phyloP scores from a whole-genome alignment of 2,113 vertebrate species.

The Laticauda laticaudata region DNA sequence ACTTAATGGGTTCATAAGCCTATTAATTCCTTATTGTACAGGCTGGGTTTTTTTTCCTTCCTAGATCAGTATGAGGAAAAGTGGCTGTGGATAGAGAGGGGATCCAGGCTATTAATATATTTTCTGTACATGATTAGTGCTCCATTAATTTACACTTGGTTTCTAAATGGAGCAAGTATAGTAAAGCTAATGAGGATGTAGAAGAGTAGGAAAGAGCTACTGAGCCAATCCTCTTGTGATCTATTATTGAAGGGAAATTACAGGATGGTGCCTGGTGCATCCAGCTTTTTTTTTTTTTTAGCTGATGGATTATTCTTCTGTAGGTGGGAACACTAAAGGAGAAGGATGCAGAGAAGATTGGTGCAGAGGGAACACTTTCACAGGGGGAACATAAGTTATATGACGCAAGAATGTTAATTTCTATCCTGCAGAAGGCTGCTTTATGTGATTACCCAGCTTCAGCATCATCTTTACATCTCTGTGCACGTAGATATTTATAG shows the following conservation, averaged over 20 bases:
- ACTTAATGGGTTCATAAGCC: background rate
- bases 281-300: constrained; percentile 27
- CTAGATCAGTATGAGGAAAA: constrained; percentile 14
- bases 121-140: constrained; percentile 69
- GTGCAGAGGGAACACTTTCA: background rate
- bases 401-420: constrained; percentile 2
- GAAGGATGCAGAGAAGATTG: background rate
- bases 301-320: constrained; percentile 21
- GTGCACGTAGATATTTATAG: constrained; percentile 25
- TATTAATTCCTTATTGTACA: constrained; percentile 10
- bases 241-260: constrained; percentile 23
- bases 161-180: constrained; percentile 62
- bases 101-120: constrained; percentile 70
- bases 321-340: background rate
- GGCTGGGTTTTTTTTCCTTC: constrained; percentile 14
- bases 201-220: constrained; percentile 46
- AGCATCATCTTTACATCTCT: constrained; percentile 19
- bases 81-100: constrained; percentile 33
- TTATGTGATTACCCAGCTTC: background rate
- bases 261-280: background rate
- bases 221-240: constrained; percentile 27
- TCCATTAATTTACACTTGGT: constrained; percentile 68
- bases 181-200: constrained; percentile 53
- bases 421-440: background rate
- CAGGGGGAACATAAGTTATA: background rate